Base-by-base conservation (phyloP, 2,113 vertebrate species). In the Mystacornis crossleyi region DNA sequence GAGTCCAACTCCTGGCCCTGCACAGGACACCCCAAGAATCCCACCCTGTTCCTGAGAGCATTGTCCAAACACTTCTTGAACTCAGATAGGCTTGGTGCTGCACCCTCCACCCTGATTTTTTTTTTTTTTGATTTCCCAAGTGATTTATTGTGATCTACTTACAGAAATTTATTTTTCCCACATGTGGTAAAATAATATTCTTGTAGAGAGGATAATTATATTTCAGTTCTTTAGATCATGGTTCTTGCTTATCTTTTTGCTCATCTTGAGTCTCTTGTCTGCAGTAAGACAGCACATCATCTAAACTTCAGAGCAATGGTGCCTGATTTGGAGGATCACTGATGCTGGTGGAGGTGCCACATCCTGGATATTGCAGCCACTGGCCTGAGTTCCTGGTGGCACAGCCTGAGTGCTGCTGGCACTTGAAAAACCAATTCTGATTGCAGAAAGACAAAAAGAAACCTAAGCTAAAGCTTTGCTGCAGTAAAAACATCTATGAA, bases 251-350 rank as follows among this genome's bases (percentile, higher is more conserved):
- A 36, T 26, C 9, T 34, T 61, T 58, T 89, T 24, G 12, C 33
- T 71, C 70, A 53, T 24, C 48, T 98, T 95, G 98, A 87, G 98
- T 93, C 51, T 98, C 98, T 97, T 98, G 97, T 93, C 98, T 98
- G 73, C 98, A 98, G 31, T 98, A 98, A 0, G 98, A 97, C 60
- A 98, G 95, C 97, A 98, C 98, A 33, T 98, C 98, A 64, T 98
- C 97, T 90, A 98, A 97, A 84, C 91, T 98, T 51, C 96, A 92
- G 20, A 97, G 98, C 54, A 87, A 88, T 5, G 90, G 66, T 0
- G 82, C 72, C 19, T 89, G 77, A 9, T 94, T 51, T 77, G 81
- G 92, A 33, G 87, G 2, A 17, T 67, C 53, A 34, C 17, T 71
- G 71, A 23, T 61, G 62, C 5, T 42, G 20, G 36, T 9, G 66